Percentiles rank a stretch among this genome's conserved stretches.
phyloP scores from a whole-genome alignment of 1,140 invertebrate species.

The Drosophila navojoa region DNA sequence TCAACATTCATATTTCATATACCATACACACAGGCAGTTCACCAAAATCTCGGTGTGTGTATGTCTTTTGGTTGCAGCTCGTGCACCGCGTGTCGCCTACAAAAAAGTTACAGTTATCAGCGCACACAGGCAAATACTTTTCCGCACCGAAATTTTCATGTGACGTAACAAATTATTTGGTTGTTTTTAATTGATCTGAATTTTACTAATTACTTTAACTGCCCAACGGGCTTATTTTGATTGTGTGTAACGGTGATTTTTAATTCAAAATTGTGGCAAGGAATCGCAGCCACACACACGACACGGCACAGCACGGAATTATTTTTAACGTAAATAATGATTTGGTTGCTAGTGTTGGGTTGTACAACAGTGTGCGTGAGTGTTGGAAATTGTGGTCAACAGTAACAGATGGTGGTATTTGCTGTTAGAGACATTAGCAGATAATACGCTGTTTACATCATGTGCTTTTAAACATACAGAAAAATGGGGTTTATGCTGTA shows the following conservation, averaged over 20 bases:
- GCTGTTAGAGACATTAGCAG: constrained; percentile 10
- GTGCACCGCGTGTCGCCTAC: constrained; percentile 38
- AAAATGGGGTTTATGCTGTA: no score
- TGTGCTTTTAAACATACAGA: not conserved
- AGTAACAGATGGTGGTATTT: not conserved
- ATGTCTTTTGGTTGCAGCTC: constrained; percentile 14
- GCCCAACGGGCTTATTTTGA: not conserved
- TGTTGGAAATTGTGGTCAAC: constrained; percentile 16
- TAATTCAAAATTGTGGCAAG: constrained; percentile 26
- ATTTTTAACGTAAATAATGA: constrained; percentile 54
- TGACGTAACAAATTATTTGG: constrained; percentile 47
- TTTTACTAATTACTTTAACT: constrained; percentile 5
- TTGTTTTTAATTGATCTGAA: constrained; percentile 9
- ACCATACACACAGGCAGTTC: not conserved
- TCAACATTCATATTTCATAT: not conserved
- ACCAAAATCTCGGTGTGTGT: not conserved
- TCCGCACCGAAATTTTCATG: constrained; percentile 43
- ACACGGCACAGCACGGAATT: constrained; percentile 37
- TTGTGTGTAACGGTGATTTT: constrained; percentile 28
- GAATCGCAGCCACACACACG: constrained; percentile 16
- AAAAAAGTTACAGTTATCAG: constrained; percentile 25
- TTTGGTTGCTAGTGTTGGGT: constrained; percentile 38
- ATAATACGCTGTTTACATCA: not conserved
- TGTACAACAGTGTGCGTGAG: not conserved
- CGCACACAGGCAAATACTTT: constrained; percentile 27